phyloP scores from a whole-genome alignment of 2,797 vertebrate genomes.

The Hemibagrus guttatus region DNA sequence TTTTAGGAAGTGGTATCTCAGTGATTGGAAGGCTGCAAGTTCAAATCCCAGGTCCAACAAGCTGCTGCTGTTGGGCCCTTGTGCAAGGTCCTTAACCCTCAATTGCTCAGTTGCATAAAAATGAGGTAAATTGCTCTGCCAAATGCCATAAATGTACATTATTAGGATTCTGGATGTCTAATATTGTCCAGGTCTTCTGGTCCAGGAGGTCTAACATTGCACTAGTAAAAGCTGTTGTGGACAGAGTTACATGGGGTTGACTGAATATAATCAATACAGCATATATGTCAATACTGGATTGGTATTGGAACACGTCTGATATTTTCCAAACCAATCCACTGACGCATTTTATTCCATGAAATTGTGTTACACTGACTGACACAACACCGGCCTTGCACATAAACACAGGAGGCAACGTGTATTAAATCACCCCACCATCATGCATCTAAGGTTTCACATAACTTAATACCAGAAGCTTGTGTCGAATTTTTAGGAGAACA shows the following conservation, averaged over 20 bases:
- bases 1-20: too few species aligned
- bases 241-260: not conserved
- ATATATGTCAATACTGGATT: not conserved
- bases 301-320: not conserved
- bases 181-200: not conserved
- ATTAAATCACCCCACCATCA: constrained; percentile 1
- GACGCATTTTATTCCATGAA: not conserved
- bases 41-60: too few species aligned
- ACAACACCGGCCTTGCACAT: not conserved
- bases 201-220: not conserved
- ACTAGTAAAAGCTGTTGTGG: not conserved
- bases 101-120: too few species aligned
- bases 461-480: constrained; percentile 3
- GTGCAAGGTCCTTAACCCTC: too few species aligned
- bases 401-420: not conserved
- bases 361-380: not conserved
- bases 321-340: not conserved
- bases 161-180: not conserved
- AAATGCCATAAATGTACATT: not conserved
- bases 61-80: too few species aligned
- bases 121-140: too few species aligned
- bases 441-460: constrained; percentile 9
- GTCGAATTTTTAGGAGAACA: not conserved
- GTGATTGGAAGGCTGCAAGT: too few species aligned
- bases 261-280: not conserved